A percentile compares a stretch with the other conserved stretches of the same genome.
phyloP scores from a whole-genome alignment of 1,140 invertebrate species.

The Drosophila bocki region DNA sequence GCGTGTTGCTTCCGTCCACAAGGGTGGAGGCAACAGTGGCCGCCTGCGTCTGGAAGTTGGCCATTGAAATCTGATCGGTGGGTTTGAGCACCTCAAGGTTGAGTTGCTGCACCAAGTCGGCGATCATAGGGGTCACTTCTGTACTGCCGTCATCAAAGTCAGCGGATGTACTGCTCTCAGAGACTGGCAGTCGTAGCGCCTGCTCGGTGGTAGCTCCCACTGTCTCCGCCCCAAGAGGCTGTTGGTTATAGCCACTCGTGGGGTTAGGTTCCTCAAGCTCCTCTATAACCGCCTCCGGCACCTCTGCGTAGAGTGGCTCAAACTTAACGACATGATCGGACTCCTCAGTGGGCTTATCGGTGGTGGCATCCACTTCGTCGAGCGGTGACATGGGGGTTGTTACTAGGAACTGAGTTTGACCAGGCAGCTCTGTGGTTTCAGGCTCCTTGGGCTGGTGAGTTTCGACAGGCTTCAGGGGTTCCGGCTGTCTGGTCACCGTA shows the following conservation, averaged over 20 bases:
- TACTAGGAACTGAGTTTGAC: conserved; percentile 50
- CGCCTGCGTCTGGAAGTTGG: conserved; percentile 83
- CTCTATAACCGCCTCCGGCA: conserved; percentile 44
- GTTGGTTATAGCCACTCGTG: conserved; percentile 18
- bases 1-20: conserved; percentile 70
- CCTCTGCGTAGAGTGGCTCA: conserved; percentile 54
- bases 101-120: conserved; percentile 75
- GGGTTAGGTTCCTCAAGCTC: conserved; percentile 29
- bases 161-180: conserved; percentile 40
- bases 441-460: conserved; percentile 42
- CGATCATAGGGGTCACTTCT: conserved; percentile 66
- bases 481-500: conserved; percentile 35
- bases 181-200: conserved; percentile 48
- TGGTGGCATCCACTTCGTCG: conserved; percentile 43
- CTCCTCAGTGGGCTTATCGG: conserved; percentile 21
- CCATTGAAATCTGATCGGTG: conserved; percentile 80
- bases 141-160: conserved; percentile 55
- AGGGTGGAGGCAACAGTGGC: conserved; percentile 84
- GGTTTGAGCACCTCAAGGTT: conserved; percentile 75
- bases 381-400: conserved; percentile 58
- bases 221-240: not conserved
- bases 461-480: conserved; percentile 12
- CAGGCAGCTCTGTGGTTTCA: conserved; percentile 70
- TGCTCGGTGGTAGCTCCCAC: conserved; percentile 41
- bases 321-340: conserved; percentile 52